Conservation (phyloP, 2,797 vertebrate genomes). For the Heterohyrax brucei region DNA sequence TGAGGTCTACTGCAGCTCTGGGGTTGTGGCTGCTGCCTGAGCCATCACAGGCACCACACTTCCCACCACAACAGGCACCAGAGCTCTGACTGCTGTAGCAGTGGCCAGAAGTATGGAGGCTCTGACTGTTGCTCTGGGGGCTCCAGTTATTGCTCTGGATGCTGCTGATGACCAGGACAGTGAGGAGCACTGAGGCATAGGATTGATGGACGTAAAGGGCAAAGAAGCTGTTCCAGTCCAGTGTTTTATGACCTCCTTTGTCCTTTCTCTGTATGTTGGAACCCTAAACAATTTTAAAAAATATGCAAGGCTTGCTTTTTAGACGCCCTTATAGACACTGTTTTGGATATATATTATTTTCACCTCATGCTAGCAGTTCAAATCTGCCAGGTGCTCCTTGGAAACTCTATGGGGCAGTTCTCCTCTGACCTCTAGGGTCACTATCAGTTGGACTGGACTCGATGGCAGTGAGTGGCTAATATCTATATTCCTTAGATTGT, state of each 20-base stretch:
- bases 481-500: not conserved
- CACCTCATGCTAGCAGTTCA: not conserved
- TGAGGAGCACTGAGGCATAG: not conserved
- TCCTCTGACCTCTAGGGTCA: too few relatives aligned
- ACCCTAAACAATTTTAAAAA: not conserved
- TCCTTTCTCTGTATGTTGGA: not conserved
- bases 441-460: too few relatives aligned
- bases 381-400: too few relatives aligned
- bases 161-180: not conserved
- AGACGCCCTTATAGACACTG: not conserved
- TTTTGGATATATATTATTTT: not conserved
- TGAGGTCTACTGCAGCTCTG: not conserved
- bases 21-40: not conserved
- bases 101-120: not conserved
- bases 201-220: not conserved
- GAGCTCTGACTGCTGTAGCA: not conserved
- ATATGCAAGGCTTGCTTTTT: not conserved
- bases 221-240: not conserved
- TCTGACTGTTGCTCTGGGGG: not conserved
- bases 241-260: not conserved
- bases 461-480: not conserved
- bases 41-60: not conserved
- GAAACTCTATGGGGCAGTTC: too few relatives aligned
- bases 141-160: not conserved
- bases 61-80: not conserved